These are phyloP conservation scores for Orchesella flavescens DNA, from an alignment of 2,888 invertebrate genomes.

Conservation along the genomic window DNA sequence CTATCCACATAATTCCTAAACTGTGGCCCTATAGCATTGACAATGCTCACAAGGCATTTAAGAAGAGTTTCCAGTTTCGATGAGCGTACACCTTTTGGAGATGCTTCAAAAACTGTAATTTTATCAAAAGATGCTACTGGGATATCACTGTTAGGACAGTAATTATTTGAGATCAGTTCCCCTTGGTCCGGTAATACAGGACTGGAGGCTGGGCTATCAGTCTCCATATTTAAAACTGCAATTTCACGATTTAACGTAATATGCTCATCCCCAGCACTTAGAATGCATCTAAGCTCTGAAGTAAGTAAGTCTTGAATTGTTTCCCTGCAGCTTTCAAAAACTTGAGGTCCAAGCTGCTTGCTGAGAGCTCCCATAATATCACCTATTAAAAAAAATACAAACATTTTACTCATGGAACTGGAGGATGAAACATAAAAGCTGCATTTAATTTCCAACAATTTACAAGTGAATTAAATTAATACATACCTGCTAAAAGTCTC, in stretches of 20 bases:
- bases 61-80: constrained; percentile 77
- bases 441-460: not conserved
- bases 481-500: constrained; percentile 61
- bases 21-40: constrained; percentile 35
- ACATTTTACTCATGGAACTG: not conserved
- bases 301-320: constrained; percentile 34
- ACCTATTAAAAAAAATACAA: constrained; percentile 24
- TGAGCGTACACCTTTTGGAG: constrained; percentile 73
- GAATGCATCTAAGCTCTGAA: constrained; percentile 39
- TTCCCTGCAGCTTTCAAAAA: constrained; percentile 43
- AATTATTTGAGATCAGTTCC: constrained; percentile 15
- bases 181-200: not conserved
- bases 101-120: constrained; percentile 73
- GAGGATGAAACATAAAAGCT: not conserved
- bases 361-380: constrained; percentile 58
- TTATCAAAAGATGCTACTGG: constrained; percentile 45
- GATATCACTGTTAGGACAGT: not conserved
- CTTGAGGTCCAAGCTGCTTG: constrained; percentile 47
- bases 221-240: constrained; percentile 38
- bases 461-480: not conserved
- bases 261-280: constrained; percentile 39
- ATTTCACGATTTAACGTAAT: not conserved
- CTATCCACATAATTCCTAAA: constrained; percentile 71
- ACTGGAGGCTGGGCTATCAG: constrained; percentile 33
- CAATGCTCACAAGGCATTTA: constrained; percentile 76